Evolutionary conservation across 1,140 invertebrate genomes (phyloP).

Genomic region (Lysiphlebus fabarum): DNA sequence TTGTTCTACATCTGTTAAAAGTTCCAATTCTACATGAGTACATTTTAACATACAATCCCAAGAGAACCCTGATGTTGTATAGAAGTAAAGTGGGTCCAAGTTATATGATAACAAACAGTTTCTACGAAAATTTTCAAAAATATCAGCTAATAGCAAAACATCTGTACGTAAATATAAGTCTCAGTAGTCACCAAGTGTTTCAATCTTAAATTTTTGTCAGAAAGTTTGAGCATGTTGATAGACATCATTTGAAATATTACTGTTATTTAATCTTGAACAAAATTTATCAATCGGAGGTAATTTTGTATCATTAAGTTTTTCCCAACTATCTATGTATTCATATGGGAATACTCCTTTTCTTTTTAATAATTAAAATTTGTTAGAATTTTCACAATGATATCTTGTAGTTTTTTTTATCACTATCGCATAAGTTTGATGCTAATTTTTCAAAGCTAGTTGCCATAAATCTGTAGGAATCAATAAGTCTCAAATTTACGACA

Average conservation of each 20-base stretch:
- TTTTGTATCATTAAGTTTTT: constrained; percentile 32
- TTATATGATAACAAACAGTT: not conserved
- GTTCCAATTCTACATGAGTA: not conserved
- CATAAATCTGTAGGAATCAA: no score
- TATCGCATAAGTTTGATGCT: no score
- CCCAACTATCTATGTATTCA: constrained; percentile 34
- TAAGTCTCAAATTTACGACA: no score
- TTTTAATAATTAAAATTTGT: no score
- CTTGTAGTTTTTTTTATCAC: no score
- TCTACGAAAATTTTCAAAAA: constrained; percentile 1
- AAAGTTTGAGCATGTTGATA: no score
- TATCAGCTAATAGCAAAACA: not conserved
- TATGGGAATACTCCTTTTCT: no score
- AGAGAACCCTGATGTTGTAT: not conserved
- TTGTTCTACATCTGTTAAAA: not conserved
- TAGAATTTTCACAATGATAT: no score
- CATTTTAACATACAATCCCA: not conserved
- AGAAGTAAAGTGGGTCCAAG: not conserved
- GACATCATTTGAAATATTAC: not conserved
- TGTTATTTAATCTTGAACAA: not conserved
- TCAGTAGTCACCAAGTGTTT: constrained; percentile 28
- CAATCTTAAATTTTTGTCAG: constrained; percentile 43
- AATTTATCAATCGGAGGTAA: constrained; percentile 33
- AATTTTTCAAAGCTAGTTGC: no score
- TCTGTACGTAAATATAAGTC: not conserved